Base-by-base conservation (phyloP, 2,888 invertebrate species). In the Polylopha cassiicola region DNA sequence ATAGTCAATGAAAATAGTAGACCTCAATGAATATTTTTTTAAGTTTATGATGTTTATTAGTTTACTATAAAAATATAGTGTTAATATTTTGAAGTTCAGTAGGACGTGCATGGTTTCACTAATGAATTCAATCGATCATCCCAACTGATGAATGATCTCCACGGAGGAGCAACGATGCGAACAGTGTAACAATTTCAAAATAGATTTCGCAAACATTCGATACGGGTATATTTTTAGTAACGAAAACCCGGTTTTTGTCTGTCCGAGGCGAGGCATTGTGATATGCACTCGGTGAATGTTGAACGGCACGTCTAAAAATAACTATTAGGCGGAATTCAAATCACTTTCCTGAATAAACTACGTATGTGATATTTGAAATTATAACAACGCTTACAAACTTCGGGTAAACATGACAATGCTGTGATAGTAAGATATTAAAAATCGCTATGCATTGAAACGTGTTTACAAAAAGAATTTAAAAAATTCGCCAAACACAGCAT, bases 131-230 rank as follows among this genome's bases (percentile, higher is more conserved):
- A 55, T 55, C 41, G 43, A 50, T 53, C 42, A 49, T 43, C 34
- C 38, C 30, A 33, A 39, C 41, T 48, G 47, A 51, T 51, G 38
- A 51, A 57, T 55, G 52, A 55, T 41, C 39, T 47, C 47, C 46
- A 45, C 37, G 36, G 30, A 49, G 33, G 46, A 53, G 34, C 50
- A 39, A 54, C 59, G 55, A 53, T 58, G 44, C 58, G 61, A 62
- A 67, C 65, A 62, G 57, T 64, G 51, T 55, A 67, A 74, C 71
- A 70, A 72, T 66, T 72, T 72, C 61, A 72, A 85, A 85, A 84
- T 84, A 82, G 81, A 79, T 69, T 79, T 78, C 71, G 77, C 78
- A 84, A 81, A 78, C 82, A 82, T 82, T 80, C 71, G 82, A 84
- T 85, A 82, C 70, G 77, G 70, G 73, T 71, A 66, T 84, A 85